These are phyloP conservation scores for Eretmocerus hayati DNA, from an alignment of 2,888 invertebrate species.

Conservation along the genomic window DNA sequence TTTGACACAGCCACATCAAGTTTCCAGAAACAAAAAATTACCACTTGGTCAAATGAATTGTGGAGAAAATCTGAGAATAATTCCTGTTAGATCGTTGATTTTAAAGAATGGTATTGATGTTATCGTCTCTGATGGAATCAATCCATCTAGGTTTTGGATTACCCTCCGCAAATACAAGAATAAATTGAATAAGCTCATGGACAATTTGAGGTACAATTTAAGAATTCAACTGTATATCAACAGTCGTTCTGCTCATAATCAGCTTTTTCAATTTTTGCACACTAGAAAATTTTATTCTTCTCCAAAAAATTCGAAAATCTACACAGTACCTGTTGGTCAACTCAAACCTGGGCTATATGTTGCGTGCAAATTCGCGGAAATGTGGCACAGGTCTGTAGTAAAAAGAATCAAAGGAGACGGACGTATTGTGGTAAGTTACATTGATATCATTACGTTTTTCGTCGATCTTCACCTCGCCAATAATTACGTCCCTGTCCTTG, in stretches of 20 bases:
- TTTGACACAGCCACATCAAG: too few relatives aligned
- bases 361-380: conserved; percentile 30
- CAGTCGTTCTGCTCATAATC: background rate
- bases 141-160: conserved; percentile 41
- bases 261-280: background rate
- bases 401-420: conserved; percentile 31
- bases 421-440: background rate
- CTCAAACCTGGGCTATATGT: conserved; percentile 37
- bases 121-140: conserved; percentile 33
- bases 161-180: conserved; percentile 26
- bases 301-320: conserved; percentile 11
- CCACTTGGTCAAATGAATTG: too few relatives aligned
- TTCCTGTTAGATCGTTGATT: too few relatives aligned
- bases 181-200: conserved; percentile 31
- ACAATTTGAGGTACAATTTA: conserved; percentile 29
- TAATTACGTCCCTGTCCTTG: too few relatives aligned
- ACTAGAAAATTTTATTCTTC: conserved; percentile 1
- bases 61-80: too few relatives aligned
- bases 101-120: conserved; percentile 30
- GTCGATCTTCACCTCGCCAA: too few relatives aligned
- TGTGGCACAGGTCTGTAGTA: conserved; percentile 40
- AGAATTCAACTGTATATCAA: too few relatives aligned
- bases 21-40: too few relatives aligned
- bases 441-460: too few relatives aligned
- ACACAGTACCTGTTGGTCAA: background rate